A percentile compares a stretch with the other conserved stretches of the same genome.
phyloP scores from a whole-genome alignment of 2,797 vertebrate genomes.

The Peromyscus nudipes region DNA sequence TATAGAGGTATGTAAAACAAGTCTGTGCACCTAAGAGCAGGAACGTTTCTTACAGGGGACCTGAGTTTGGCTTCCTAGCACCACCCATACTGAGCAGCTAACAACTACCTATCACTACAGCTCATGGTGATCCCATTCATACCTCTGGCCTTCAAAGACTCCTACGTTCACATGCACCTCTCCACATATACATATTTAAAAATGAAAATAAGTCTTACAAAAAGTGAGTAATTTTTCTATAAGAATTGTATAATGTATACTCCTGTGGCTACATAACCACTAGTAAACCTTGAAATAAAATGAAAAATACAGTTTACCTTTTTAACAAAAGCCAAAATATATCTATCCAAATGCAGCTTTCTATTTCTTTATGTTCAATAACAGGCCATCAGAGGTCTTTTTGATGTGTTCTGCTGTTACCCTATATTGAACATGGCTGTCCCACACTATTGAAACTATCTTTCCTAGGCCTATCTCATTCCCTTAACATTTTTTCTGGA shows the following conservation, averaged over 20 bases:
- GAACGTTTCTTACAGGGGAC: not conserved
- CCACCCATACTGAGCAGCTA: not conserved
- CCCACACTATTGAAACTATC: not conserved
- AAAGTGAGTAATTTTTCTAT: not conserved
- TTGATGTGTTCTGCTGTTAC: not conserved
- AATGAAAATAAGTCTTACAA: not conserved
- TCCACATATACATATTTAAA: not conserved
- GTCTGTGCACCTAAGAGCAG: not conserved
- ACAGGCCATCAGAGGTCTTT: not conserved
- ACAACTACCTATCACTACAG: not conserved
- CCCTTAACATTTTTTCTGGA: not conserved
- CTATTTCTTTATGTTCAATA: not conserved
- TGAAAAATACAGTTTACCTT: not conserved
- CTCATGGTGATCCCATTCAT: not conserved
- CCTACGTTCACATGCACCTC: not conserved
- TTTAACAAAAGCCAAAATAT: not conserved
- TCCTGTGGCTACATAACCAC: not conserved
- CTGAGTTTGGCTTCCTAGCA: not conserved
- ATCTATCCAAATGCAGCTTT: not conserved
- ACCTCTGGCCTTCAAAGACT: not conserved
- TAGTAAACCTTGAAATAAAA: conserved; percentile 34
- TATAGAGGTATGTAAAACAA: not conserved
- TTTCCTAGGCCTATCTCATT: not conserved
- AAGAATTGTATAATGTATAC: not conserved
- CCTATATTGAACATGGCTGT: not conserved